A percentile compares a stretch with the other conserved stretches of the same genome.
Evolutionary conservation across 2,113 vertebrate genomes (phyloP).

Genomic region (Pygoscelis antarcticus): DNA sequence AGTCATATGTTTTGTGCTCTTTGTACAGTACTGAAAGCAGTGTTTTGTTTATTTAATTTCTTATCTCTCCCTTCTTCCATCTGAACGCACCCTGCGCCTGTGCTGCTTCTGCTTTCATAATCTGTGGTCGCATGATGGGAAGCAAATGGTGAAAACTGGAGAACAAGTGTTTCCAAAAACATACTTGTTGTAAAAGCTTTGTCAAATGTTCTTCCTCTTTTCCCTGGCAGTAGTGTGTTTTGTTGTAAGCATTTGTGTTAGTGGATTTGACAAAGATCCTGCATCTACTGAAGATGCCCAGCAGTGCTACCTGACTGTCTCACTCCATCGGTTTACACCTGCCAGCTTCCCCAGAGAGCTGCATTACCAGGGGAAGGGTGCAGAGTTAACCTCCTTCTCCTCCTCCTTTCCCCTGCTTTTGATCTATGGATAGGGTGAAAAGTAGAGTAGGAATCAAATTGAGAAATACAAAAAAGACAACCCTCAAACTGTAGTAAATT

Average conservation of each 20-base stretch:
- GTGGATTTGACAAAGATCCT: not conserved
- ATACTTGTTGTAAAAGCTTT: not conserved
- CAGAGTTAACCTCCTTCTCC: not conserved
- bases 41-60: not conserved
- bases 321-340: not conserved
- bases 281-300: not conserved
- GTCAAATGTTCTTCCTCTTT: not conserved
- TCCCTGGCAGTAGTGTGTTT: not conserved
- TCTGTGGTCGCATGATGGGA: not conserved
- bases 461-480: accelerated
- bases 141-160: not conserved
- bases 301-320: not conserved
- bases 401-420: not conserved
- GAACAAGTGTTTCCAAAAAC: not conserved
- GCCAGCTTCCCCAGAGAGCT: not conserved
- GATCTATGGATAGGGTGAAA: not conserved
- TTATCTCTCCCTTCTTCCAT: not conserved
- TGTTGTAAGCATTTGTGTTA: not conserved
- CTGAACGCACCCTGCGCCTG: not conserved
- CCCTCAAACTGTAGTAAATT: not conserved
- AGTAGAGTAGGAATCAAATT: not conserved
- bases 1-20: not conserved
- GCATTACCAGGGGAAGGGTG: not conserved
- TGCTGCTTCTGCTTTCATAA: not conserved
- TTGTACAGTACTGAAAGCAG: not conserved